A percentile compares a stretch with the other conserved stretches of the same genome.
Evolutionary conservation across 2,113 vertebrate genomes (phyloP).

Genomic region (Xiphophorus couchianus): DNA sequence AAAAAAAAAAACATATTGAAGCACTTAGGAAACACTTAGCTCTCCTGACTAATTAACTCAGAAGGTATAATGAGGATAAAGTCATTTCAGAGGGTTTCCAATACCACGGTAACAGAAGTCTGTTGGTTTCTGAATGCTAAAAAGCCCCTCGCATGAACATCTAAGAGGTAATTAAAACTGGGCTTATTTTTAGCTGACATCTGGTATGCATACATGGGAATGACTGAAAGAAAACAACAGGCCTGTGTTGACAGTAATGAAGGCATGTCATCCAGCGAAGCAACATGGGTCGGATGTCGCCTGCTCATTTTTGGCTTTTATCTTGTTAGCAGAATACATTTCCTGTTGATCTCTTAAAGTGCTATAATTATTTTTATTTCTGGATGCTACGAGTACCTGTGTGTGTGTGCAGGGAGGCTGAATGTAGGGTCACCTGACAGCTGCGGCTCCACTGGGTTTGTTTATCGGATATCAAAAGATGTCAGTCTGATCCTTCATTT

Average conservation of each 20-base stretch:
- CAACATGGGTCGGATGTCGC: not conserved
- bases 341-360: not conserved
- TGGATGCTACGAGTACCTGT: not conserved
- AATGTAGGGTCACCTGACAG: not conserved
- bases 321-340: not conserved
- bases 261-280: slow-evolving; percentile 1
- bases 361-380: slow-evolving; percentile 1
- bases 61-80: not conserved
- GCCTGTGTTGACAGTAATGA: slow-evolving; percentile 3
- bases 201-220: not conserved
- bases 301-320: not conserved
- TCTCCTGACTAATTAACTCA: slow-evolving; percentile 1
- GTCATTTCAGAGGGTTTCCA: not conserved
- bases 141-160: not conserved
- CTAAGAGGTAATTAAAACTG: slow-evolving; percentile 9
- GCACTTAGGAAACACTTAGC: not conserved
- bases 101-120: not conserved
- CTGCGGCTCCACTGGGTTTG: not conserved
- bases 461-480: not conserved
- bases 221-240: not conserved
- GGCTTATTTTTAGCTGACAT: slow-evolving; percentile 5
- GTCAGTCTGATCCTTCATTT: not conserved
- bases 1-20: no score
- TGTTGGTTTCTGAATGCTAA: not conserved
- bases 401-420: not conserved